Conservation (phyloP, 1,140 invertebrate species). For the Orussus abietinus region DNA sequence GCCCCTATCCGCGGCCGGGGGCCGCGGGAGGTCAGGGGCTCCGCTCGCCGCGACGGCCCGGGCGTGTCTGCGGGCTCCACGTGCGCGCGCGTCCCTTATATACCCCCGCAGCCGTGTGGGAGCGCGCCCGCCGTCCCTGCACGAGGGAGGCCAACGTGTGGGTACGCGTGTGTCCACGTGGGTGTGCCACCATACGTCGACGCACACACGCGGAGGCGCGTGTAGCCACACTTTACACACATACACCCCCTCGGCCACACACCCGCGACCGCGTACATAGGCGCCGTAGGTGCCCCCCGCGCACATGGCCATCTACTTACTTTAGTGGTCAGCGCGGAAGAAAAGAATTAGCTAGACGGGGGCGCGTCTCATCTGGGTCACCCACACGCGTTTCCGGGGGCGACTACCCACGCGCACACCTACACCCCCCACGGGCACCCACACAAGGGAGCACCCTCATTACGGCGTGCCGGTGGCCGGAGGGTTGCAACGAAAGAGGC, state of each 20-base stretch:
- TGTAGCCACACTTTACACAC: not conserved
- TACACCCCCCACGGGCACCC: conserved; percentile 18
- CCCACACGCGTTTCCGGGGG: conserved; percentile 30
- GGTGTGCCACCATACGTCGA: not conserved
- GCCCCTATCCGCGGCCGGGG: too few species aligned
- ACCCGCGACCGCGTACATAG: conserved; percentile 18
- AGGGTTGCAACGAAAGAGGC: conserved; percentile 52
- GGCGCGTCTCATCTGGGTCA: conserved; percentile 53
- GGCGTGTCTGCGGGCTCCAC: not conserved
- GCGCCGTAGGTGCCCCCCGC: conserved; percentile 23
- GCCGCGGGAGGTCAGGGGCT: too few species aligned
- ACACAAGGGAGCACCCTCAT: conserved; percentile 44
- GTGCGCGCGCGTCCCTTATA: not conserved
- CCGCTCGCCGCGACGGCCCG: not conserved
- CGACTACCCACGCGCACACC: conserved; percentile 19
- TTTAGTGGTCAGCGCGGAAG: conserved; percentile 51
- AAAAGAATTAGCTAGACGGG: conserved; percentile 54
- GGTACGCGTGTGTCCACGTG: too few species aligned
- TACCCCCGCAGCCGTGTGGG: not conserved
- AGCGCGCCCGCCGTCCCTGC: not conserved
- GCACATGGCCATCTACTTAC: conserved; percentile 51
- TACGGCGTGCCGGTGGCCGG: conserved; percentile 44
- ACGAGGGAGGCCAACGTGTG: not conserved
- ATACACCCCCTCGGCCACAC: conserved; percentile 2
- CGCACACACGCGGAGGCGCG: conserved; percentile 1